Percentiles rank a stretch among this genome's conserved stretches.
Conservation (phyloP, 2,797 vertebrate species). For the Crenuchus spilurus region DNA sequence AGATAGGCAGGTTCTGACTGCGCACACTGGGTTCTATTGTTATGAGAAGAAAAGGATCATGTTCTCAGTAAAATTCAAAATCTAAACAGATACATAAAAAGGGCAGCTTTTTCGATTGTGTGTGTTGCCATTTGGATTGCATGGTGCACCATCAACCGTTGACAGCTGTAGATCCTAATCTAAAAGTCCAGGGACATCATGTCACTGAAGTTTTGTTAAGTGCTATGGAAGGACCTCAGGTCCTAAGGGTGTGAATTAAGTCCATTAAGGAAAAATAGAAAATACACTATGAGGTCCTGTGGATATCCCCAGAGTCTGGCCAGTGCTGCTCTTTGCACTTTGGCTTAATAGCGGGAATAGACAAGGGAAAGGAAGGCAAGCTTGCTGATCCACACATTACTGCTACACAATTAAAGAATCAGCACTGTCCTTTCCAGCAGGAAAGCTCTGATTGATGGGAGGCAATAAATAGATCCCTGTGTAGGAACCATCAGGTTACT, state of each 20-base stretch:
- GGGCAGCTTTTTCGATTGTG: constrained; percentile 19
- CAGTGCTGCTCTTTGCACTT: neutral
- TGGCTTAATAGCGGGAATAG: constrained; percentile 1
- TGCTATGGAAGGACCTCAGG: neutral
- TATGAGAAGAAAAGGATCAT: constrained; percentile 42
- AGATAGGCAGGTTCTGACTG: constrained; percentile 58
- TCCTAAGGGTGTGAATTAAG: constrained; percentile 3
- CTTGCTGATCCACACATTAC: constrained; percentile 21
- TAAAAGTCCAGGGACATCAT: neutral
- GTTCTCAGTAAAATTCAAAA: constrained; percentile 42
- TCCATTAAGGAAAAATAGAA: constrained; percentile 5
- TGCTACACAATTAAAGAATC: neutral
- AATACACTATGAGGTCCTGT: constrained; percentile 4
- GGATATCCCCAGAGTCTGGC: constrained; percentile 3
- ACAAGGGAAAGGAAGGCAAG: neutral
- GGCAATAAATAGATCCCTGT: constrained; percentile 43
- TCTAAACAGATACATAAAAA: constrained; percentile 37
- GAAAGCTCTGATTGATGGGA: constrained; percentile 39
- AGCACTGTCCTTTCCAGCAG: constrained; percentile 12
- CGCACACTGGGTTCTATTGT: constrained; percentile 48
- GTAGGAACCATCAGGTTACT: constrained; percentile 31
- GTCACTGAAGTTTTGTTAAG: neutral
- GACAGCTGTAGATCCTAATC: neutral
- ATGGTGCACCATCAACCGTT: neutral
- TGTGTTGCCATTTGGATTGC: constrained; percentile 1